Base-by-base conservation (phyloP, 2,113 vertebrate species). In the Origma solitaria region DNA sequence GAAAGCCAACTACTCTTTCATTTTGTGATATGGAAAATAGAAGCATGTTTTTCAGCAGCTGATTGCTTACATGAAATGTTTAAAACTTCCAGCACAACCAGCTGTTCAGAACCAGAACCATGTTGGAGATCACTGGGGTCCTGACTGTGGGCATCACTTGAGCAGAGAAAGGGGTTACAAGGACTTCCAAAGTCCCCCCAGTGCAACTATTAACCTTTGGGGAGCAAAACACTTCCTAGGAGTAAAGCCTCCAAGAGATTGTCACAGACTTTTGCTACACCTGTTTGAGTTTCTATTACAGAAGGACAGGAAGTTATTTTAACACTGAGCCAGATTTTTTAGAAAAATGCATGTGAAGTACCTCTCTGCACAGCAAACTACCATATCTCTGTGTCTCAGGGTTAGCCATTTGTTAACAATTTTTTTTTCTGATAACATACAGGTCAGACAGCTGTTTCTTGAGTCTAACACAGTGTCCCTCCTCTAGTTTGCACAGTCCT, bases 11-110 rank as follows among this genome's bases (percentile, higher is more conserved):
- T 35, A 57, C 77, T 69, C 69, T 91, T 83, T 95, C 85, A 78
- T 82, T 94, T 69, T 40, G 61, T 40, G 69, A 85, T 73, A 82
- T 17, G 64, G 86, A 89, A 95, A 94, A 83, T 85, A 96, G 82
- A 85, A 95, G 82, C 44, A 53, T 76, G 71, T 79, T 94, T 92
- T 95, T 90, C 86, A 92, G 89, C 92, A 96, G 86, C 91, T 90
- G 78, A 83, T 25, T 86, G 61, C 70, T 25, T 31, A 56, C 25
- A 50, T 53, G 60, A 72, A 92, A 66, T 82, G 81, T 64, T 86
- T 73, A 76, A 92, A 94, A 61, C n/a, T 65, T 49, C n/a, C 44
- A 90, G 77, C n/a, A 50, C n/a, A 75, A 62, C 21, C 70, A 49
- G 16, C 27, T 70, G 51, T 71, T 69, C 85, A 87, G 69, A 91